Evolutionary conservation across 2,113 vertebrate genomes (phyloP), one percentile per base, ranked within the genome.

Genomic region (Crotophaga sulcirostris): DNA sequence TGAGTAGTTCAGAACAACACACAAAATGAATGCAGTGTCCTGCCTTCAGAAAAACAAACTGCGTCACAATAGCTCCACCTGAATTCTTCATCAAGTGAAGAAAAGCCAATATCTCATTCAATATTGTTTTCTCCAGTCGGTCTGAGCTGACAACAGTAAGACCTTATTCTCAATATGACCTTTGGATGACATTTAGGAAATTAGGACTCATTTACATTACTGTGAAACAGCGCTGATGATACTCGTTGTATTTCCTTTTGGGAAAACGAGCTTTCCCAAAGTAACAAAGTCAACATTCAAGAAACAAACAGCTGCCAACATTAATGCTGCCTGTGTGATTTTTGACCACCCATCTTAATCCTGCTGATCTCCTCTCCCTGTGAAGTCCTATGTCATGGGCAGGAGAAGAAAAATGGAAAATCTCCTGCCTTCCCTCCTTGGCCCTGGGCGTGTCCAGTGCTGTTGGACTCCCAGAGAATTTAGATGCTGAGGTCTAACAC

Each of bases 371-470:
- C 45, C 16, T 18, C 40, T 49, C 60, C 38, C 59, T 3, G 1
- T 21, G 31, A 4, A 40, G 28, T 21, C 63, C 33, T 13, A 1
- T 42, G 28, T n/a, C 24, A 13, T 0, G 38, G 28, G 70, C 58
- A 83, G 66, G n/a, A 56, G 58, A 25, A 62, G 14, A 19, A 49
- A n/a, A 49, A 60, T 17, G 33, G 44, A 67, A 34, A 47, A 28
- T 23, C 47, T 91, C 40, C 40, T 69, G 24, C 59, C 64, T 40
- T 49, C 47, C 47, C 28, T 79, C 38, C 66, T 29, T 16, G 36
- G 70, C 36, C 51, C 17, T 0, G 0, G 17, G 78, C 0, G 0
- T 4, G 16, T 28, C 55, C 84, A n/a, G 40, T 8, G 54, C 28
- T 17, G 11, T 15, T 45, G 70, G 28, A 9, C 34, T 62, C 26